A percentile compares a stretch with the other conserved stretches of the same genome.
Conservation (phyloP, 2,888 invertebrate genomes). For the Drosophila multiciliata region DNA sequence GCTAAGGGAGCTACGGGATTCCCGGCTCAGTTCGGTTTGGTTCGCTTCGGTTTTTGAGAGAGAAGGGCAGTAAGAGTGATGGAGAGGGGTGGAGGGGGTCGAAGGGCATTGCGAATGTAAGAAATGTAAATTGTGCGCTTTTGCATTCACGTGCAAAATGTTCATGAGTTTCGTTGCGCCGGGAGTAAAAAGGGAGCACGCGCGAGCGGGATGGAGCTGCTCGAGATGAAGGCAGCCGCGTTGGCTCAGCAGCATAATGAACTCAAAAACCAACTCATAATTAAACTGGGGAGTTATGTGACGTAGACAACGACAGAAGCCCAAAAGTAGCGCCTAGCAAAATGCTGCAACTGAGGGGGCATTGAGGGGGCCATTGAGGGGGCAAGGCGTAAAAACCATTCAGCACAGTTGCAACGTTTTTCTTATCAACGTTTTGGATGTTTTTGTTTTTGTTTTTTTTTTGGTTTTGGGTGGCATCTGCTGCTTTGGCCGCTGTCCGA, state of each 20-base stretch:
- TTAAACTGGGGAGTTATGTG: conserved; percentile 81
- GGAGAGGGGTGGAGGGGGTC: neutral
- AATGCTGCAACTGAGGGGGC: conserved; percentile 23
- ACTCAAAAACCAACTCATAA: conserved; percentile 78
- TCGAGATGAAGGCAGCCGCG: conserved; percentile 39
- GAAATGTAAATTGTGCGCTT: conserved; percentile 77
- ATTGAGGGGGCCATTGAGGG: conserved; percentile 3
- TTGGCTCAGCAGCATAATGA: conserved; percentile 71
- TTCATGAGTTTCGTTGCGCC: conserved; percentile 64
- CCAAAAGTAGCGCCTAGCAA: conserved; percentile 6
- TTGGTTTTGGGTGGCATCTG: neutral
- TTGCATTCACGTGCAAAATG: conserved; percentile 78
- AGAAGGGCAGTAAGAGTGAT: neutral
- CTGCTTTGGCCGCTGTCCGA: conserved; percentile 36
- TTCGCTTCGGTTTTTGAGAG: conserved; percentile 12
- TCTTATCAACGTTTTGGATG: conserved; percentile 40
- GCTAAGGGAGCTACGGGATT: conserved; percentile 66
- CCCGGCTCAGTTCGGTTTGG: conserved; percentile 26
- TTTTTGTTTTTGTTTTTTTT: neutral
- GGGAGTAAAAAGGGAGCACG: conserved; percentile 36
- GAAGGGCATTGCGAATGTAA: conserved; percentile 66
- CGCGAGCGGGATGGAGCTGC: neutral
- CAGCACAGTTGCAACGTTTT: conserved; percentile 57
- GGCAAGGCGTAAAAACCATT: conserved; percentile 16
- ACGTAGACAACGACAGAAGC: conserved; percentile 66